phyloP scores from a whole-genome alignment of 1,140 invertebrate genomes.

The Hyposmocoma kahamanoa region DNA sequence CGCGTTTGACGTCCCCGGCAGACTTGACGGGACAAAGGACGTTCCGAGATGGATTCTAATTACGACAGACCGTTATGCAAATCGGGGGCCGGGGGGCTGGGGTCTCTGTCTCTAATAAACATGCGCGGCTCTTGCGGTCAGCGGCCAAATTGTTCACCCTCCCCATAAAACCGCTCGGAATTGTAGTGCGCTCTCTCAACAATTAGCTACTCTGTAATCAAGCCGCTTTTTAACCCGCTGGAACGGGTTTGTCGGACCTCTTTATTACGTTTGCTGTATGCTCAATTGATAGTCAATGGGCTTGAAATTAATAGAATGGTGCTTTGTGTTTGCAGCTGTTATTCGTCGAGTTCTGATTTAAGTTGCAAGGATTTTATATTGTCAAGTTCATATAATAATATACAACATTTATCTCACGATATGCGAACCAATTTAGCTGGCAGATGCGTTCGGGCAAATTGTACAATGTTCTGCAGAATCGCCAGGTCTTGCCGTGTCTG shows the following conservation, averaged over 20 bases:
- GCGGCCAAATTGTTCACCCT: slow-evolving; percentile 41
- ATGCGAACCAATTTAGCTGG: slow-evolving; percentile 41
- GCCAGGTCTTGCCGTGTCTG: slow-evolving; percentile 47
- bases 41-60: slow-evolving; percentile 68
- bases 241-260: no score
- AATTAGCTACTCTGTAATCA: slow-evolving; percentile 49
- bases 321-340: no score
- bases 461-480: slow-evolving; percentile 39
- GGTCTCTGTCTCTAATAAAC: slow-evolving; percentile 65
- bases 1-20: slow-evolving; percentile 42
- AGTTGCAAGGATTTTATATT: no score
- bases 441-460: slow-evolving; percentile 52
- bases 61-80: slow-evolving; percentile 68
- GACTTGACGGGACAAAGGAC: slow-evolving; percentile 59
- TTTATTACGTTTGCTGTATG: no score
- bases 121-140: slow-evolving; percentile 59
- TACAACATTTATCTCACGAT: slow-evolving; percentile 26
- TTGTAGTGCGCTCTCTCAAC: slow-evolving; percentile 37
- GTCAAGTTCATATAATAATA: no score
- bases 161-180: slow-evolving; percentile 50
- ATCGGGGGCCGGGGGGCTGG: slow-evolving; percentile 41
- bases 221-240: not conserved
- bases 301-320: no score
- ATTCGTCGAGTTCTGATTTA: no score
- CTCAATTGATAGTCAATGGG: no score